A percentile compares a stretch with the other conserved stretches of the same genome.
These are phyloP conservation scores for Acromyrmex charruanus DNA, from an alignment of 1,140 invertebrate species.

Conservation along the genomic window DNA sequence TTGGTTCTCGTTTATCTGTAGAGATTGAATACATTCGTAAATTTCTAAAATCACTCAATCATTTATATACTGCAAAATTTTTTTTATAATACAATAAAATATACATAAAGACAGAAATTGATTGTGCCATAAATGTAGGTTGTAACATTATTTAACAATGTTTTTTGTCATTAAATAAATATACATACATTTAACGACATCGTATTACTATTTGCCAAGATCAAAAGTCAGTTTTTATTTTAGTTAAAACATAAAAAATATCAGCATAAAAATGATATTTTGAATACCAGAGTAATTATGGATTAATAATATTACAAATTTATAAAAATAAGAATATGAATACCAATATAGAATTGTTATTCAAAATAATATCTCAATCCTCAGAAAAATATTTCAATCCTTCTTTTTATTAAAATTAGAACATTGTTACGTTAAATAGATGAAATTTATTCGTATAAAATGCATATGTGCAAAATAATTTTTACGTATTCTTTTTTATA, in stretches of 20 bases:
- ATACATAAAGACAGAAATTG: not conserved
- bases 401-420: conserved; percentile 1
- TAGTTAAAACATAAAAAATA: not conserved
- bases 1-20: not conserved
- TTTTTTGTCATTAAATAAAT: not conserved
- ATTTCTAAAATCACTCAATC: not conserved
- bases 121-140: not conserved
- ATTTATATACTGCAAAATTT: not conserved
- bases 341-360: not conserved
- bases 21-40: not conserved
- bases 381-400: not conserved
- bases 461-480: not conserved
- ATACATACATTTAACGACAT: not conserved
- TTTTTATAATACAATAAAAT: not conserved
- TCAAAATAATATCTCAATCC: too few relatives aligned
- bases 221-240: not conserved
- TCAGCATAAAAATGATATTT: not conserved
- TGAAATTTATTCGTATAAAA: not conserved
- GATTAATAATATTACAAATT: not conserved
- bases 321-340: conserved; percentile 15
- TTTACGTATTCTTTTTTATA: not conserved
- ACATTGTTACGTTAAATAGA: not conserved
- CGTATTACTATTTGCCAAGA: not conserved
- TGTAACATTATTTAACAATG: not conserved
- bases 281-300: not conserved